Base-by-base conservation (phyloP, 37 sponge, comb jelly and placozoan species). In the Hormiphora californensis region DNA sequence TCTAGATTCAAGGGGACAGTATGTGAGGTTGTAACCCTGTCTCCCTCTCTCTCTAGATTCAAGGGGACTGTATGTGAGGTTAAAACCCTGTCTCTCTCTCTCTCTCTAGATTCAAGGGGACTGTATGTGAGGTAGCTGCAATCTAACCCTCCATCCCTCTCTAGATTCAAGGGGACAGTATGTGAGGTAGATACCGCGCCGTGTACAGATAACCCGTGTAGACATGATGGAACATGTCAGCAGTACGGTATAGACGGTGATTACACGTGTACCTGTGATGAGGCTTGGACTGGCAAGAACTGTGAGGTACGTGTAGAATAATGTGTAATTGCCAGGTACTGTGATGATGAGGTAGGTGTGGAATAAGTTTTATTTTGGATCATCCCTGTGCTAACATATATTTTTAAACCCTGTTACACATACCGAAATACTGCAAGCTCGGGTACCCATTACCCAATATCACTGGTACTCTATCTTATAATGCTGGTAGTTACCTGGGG, bases 151-250 rank as follows among this genome's bases (percentile, higher is more conserved):
- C 59, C 21, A 3, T 30, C 39, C 3, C 25, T 46, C 46, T 28
- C 9, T 46, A 73, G 81, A 46, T 73, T 43, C 25, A 73, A 43
- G 0, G 81, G 81, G 1, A 5, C 43, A 40, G 3, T 21, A 2
- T 73, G 81, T 73, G 81, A 73, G 27, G 8, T 73, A 1, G 81
- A 73, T 46, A 73, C 44, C 39, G 43, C 81, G 12, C 81, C 81
- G 30, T 73, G 81, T 73, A 33, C 35, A n/a, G 81, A 73, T 46
- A 19, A 33, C 15, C 81, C 81, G 35, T 73, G 81, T 33, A 1
- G 9, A 3, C 32, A 73, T 46, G 23, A 33, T 1, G 81, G 81
- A 39, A 39, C 27, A 3, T 73, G 81, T 33, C 40, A 43, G 22
- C 46, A 73, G 81, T 73, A 32, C 81, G 39, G 39, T 19, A 22